A percentile compares a stretch with the other conserved stretches of the same genome.
These are phyloP conservation scores for Acromyrmex heyeri DNA, from an alignment of 1,140 invertebrate species.

Conservation along the genomic window DNA sequence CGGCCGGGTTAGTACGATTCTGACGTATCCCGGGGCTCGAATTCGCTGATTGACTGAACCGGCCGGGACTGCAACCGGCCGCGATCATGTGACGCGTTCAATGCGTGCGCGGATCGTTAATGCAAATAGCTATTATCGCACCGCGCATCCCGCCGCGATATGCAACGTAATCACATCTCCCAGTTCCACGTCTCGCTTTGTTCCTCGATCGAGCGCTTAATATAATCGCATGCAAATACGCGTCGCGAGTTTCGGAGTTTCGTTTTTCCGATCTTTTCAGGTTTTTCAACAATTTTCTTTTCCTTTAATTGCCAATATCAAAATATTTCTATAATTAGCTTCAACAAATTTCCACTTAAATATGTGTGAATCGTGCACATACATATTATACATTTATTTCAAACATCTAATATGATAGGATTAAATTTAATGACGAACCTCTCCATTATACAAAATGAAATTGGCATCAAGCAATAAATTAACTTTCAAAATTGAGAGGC, in stretches of 20 bases:
- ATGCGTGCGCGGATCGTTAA: slow-evolving; percentile 76
- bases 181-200: slow-evolving; percentile 49
- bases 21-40: slow-evolving; percentile 77
- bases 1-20: slow-evolving; percentile 77
- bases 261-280: not conserved
- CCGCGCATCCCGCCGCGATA: slow-evolving; percentile 61
- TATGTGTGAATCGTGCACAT: not conserved
- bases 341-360: slow-evolving; percentile 14
- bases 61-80: slow-evolving; percentile 74
- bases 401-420: not conserved
- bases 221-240: slow-evolving; percentile 2
- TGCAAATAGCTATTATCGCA: slow-evolving; percentile 78
- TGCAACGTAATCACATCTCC: slow-evolving; percentile 66
- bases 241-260: not conserved
- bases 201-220: slow-evolving; percentile 34
- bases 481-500: slow-evolving; percentile 33
- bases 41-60: slow-evolving; percentile 79
- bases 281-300: not conserved
- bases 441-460: slow-evolving; percentile 28
- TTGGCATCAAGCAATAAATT: slow-evolving; percentile 33
- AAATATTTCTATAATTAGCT: not conserved
- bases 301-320: not conserved
- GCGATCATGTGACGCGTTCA: slow-evolving; percentile 58
- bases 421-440: slow-evolving; percentile 14
- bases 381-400: not conserved